Conservation (phyloP, 2,888 invertebrate species). For the Tortricodes alternella region DNA sequence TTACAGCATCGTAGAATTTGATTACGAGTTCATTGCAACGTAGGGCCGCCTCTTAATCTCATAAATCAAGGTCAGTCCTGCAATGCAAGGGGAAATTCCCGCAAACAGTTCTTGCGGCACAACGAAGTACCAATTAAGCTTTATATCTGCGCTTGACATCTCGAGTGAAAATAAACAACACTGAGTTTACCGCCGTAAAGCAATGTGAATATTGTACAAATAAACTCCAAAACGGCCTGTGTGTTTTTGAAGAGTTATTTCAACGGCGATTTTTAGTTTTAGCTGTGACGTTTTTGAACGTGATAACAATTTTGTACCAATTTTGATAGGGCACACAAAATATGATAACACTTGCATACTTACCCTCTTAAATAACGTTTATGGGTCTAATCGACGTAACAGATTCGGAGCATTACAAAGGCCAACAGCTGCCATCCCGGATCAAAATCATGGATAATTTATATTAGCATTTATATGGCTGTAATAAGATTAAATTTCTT, state of each 20-base stretch:
- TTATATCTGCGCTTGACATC: slow-evolving; percentile 40
- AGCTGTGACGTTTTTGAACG: background rate
- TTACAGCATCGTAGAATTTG: no score
- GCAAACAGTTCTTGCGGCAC: slow-evolving; percentile 11
- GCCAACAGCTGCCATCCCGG: slow-evolving; percentile 4
- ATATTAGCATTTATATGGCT: slow-evolving; percentile 6
- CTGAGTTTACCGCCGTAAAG: slow-evolving; percentile 32
- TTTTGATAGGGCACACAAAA: no score
- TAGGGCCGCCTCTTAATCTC: background rate
- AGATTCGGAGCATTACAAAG: slow-evolving; percentile 16
- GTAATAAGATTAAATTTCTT: slow-evolving; percentile 1
- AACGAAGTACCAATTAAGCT: slow-evolving; percentile 27
- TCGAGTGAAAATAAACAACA: slow-evolving; percentile 42
- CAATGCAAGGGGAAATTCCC: slow-evolving; percentile 13
- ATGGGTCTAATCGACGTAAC: slow-evolving; percentile 12
- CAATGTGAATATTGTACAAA: slow-evolving; percentile 18
- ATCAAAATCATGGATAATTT: slow-evolving; percentile 13
- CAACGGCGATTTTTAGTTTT: slow-evolving; percentile 5
- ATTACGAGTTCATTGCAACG: no score
- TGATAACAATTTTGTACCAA: no score
- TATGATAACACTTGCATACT: no score
- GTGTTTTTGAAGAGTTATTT: slow-evolving; percentile 17
- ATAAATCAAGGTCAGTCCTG: slow-evolving; percentile 2
- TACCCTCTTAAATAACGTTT: no score
- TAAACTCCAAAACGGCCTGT: slow-evolving; percentile 8